Evolutionary conservation across 2,797 vertebrate genomes (phyloP).

Genomic region (Chromobotia macracanthus): DNA sequence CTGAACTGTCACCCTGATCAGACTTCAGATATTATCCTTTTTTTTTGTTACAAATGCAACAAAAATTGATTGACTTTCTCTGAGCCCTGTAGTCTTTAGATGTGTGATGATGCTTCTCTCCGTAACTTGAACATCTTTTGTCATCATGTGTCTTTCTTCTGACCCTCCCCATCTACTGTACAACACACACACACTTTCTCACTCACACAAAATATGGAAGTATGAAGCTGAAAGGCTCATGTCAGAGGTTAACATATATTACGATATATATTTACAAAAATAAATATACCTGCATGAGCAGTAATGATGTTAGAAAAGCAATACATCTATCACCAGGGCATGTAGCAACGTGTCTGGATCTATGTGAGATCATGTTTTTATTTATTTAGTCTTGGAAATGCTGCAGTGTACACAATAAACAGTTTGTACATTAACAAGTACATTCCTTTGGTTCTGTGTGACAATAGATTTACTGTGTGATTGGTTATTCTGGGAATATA

Average conservation of each 20-base stretch:
- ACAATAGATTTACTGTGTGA: slow-evolving; percentile 44
- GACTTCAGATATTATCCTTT: slow-evolving; percentile 76
- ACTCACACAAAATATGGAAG: slow-evolving; percentile 19
- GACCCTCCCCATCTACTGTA: slow-evolving; percentile 6
- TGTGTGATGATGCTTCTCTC: slow-evolving; percentile 53
- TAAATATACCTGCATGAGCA: slow-evolving; percentile 40
- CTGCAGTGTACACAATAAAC: slow-evolving; percentile 48
- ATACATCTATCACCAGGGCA: slow-evolving; percentile 50
- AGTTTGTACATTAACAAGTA: slow-evolving; percentile 46
- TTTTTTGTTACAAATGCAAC: slow-evolving; percentile 82
- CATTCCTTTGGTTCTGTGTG: slow-evolving; percentile 56
- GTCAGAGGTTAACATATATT: slow-evolving; percentile 16
- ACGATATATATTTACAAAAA: slow-evolving; percentile 2
- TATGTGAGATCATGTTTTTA: slow-evolving; percentile 35
- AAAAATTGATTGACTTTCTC: slow-evolving; percentile 77
- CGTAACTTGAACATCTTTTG: slow-evolving; percentile 54
- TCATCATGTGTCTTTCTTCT: slow-evolving; percentile 54
- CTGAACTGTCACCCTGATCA: slow-evolving; percentile 66
- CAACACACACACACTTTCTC: slow-evolving; percentile 24
- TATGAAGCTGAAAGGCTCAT: slow-evolving; percentile 28
- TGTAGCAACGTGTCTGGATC: slow-evolving; percentile 49
- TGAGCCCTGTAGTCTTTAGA: slow-evolving; percentile 55
- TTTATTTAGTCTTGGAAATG: slow-evolving; percentile 53
- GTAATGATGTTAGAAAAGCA: slow-evolving; percentile 49
- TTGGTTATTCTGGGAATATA: slow-evolving; percentile 45